A percentile compares a stretch with the other conserved stretches of the same genome.
phyloP scores from a whole-genome alignment of 2,113 vertebrate species.

The Marmota monax region DNA sequence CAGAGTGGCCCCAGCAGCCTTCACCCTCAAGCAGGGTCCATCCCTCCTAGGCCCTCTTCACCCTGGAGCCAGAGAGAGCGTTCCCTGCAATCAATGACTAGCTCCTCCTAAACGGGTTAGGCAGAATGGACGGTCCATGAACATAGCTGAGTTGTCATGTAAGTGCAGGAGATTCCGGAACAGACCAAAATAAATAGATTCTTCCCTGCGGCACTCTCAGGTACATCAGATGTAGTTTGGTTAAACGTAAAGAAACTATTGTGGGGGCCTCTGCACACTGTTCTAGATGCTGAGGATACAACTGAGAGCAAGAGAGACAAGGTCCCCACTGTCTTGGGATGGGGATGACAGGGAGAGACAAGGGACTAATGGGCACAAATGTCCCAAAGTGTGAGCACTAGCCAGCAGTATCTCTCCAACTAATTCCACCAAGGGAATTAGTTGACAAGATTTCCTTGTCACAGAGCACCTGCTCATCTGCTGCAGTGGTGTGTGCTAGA shows the following conservation, averaged over 20 bases:
- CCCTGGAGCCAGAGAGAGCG: background rate
- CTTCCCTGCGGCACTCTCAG: background rate
- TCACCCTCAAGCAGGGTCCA: background rate
- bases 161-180: background rate
- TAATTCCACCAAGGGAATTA: background rate
- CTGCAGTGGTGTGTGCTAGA: background rate
- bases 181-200: too few relatives aligned
- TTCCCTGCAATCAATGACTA: background rate
- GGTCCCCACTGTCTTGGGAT: background rate
- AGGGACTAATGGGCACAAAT: accelerated
- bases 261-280: too few relatives aligned
- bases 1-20: background rate
- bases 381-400: accelerated
- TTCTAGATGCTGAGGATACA: background rate
- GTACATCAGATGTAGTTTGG: background rate
- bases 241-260: background rate
- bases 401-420: too few relatives aligned
- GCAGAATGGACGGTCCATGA: background rate
- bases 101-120: background rate
- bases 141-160: too few relatives aligned
- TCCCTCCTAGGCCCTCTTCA: too few relatives aligned
- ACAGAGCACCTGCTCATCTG: background rate
- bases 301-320: accelerated
- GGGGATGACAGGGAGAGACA: background rate
- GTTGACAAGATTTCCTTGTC: background rate